Percentiles rank a stretch among this genome's conserved stretches.
These are phyloP conservation scores for Mustelus asterias DNA, from an alignment of 2,113 vertebrate species.

Conservation along the genomic window DNA sequence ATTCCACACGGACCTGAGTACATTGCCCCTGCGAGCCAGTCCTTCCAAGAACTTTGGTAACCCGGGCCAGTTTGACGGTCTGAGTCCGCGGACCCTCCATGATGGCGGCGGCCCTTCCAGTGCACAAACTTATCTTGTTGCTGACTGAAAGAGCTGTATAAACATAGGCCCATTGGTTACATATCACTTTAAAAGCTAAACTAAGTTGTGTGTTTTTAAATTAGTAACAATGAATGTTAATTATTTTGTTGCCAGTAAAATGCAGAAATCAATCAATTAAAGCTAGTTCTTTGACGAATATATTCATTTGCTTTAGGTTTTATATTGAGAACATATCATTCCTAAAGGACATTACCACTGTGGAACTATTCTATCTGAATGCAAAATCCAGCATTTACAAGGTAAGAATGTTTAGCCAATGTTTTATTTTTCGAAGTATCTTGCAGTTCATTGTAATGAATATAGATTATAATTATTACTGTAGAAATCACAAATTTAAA, in stretches of 20 bases:
- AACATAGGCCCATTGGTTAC: not conserved
- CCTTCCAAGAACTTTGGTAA: no score
- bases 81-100: no score
- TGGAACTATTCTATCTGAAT: constrained; percentile 96
- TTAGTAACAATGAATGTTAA: not conserved
- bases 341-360: constrained; percentile 85
- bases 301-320: constrained; percentile 66
- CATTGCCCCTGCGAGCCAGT: no score
- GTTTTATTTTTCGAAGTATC: not conserved
- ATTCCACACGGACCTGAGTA: no score
- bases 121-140: not conserved
- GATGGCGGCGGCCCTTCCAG: no score
- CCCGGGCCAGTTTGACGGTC: no score
- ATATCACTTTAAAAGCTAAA: no score
- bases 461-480: not conserved
- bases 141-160: not conserved
- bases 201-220: no score
- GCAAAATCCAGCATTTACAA: constrained; percentile 85
- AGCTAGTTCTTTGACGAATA: not conserved
- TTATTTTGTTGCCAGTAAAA: not conserved
- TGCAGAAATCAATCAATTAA: constrained; percentile 13
- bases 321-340: constrained; percentile 92
- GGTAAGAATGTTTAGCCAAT: constrained; percentile 58
- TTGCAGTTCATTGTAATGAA: not conserved
- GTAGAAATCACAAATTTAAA: not conserved